Evolutionary conservation across 2,888 invertebrate genomes (phyloP).

Genomic region (Epistrophe eligans): DNA sequence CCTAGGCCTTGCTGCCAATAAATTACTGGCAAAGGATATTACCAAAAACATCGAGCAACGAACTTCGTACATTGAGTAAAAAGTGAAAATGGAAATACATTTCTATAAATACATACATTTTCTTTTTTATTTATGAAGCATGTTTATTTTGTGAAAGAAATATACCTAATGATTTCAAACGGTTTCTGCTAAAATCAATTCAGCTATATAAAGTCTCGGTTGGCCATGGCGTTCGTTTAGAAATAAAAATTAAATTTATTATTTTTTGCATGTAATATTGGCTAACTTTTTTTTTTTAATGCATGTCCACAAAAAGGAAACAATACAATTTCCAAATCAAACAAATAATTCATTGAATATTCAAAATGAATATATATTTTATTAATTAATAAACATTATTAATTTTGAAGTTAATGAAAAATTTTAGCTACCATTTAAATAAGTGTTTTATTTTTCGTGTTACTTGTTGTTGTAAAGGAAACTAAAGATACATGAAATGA

Average conservation of each 20-base stretch:
- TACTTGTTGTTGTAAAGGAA: constrained; percentile 76
- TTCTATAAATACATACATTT: too few species aligned
- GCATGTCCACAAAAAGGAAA: constrained; percentile 25
- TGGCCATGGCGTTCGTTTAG: not conserved
- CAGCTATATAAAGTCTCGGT: not conserved
- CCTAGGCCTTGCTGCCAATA: too few species aligned
- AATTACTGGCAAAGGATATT: too few species aligned
- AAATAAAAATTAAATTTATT: not conserved
- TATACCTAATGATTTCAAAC: not conserved
- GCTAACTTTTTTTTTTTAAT: not conserved
- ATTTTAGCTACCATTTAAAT: constrained; percentile 75
- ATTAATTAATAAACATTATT: constrained; percentile 71
- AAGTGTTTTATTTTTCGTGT: constrained; percentile 75
- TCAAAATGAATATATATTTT: constrained; percentile 76
- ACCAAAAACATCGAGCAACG: too few species aligned
- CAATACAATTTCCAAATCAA: constrained; percentile 6
- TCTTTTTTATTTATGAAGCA: not conserved
- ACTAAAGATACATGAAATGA: constrained; percentile 72
- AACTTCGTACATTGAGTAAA: too few species aligned
- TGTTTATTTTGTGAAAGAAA: not conserved
- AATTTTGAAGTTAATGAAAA: constrained; percentile 72
- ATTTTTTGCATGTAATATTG: constrained; percentile 28
- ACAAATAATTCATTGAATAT: constrained; percentile 79
- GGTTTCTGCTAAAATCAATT: not conserved
- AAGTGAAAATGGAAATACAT: too few species aligned